These are phyloP conservation scores for Arizona elegans DNA, from an alignment of 2,113 vertebrate species.

Conservation along the genomic window DNA sequence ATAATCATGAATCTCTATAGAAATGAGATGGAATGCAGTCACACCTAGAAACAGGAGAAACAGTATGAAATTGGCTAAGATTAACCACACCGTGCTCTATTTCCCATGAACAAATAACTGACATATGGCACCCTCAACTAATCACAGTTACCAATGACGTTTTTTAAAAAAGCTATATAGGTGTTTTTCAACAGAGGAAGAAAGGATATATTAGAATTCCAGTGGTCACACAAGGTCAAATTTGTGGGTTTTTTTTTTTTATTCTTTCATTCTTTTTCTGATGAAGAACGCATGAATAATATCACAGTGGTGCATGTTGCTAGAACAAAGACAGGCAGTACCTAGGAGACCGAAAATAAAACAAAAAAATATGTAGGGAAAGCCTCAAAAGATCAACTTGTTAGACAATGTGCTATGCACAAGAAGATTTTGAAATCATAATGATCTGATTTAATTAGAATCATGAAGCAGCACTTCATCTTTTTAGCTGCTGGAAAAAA, in stretches of 20 bases:
- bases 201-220: neutral
- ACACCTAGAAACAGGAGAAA: neutral
- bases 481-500: neutral
- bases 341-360: neutral
- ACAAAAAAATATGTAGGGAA: neutral
- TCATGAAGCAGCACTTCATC: neutral
- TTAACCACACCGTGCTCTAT: neutral
- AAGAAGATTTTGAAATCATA: neutral
- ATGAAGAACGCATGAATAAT: neutral
- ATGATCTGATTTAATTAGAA: neutral
- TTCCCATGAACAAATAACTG: neutral
- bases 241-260: neutral
- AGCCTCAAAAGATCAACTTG: neutral
- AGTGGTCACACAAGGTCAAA: neutral
- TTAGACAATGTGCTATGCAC: neutral
- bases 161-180: neutral
- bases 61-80: neutral
- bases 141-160: neutral
- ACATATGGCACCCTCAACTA: neutral
- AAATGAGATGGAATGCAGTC: neutral
- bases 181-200: neutral
- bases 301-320: neutral
- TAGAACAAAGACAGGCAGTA: neutral
- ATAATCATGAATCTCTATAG: neutral
- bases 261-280: neutral